A percentile compares a stretch with the other conserved stretches of the same genome.
These are phyloP conservation scores for Jordanella pulchra DNA, from an alignment of 2,797 vertebrate genomes.

Conservation along the genomic window DNA sequence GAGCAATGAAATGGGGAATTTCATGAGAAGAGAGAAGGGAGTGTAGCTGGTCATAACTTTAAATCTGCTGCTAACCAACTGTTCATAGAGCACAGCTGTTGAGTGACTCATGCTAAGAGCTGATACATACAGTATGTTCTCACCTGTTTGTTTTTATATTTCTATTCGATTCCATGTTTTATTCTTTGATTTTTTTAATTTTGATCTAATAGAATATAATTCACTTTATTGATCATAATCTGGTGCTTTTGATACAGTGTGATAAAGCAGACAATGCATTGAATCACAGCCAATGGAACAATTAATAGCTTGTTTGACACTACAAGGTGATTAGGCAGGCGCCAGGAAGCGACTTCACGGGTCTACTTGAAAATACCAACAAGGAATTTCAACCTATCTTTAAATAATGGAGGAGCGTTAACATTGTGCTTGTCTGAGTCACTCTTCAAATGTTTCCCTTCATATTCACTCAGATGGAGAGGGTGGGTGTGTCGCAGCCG, in stretches of 20 bases:
- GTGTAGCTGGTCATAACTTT: slow-evolving; percentile 12
- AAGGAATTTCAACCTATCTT: slow-evolving; percentile 11
- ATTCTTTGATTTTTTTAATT: background rate
- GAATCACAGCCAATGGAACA: background rate
- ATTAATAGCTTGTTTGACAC: slow-evolving; percentile 13
- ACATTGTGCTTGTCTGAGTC: slow-evolving; percentile 1
- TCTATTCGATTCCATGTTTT: background rate
- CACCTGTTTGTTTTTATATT: background rate
- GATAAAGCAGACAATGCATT: background rate
- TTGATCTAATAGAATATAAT: background rate
- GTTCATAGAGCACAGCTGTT: slow-evolving; percentile 7
- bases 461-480: background rate
- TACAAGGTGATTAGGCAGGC: slow-evolving; percentile 1
- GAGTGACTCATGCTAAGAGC: background rate
- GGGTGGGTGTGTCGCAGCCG: slow-evolving; percentile 5
- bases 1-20: slow-evolving; percentile 47
- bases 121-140: slow-evolving; percentile 4
- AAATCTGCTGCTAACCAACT: slow-evolving; percentile 12
- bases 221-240: background rate
- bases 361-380: slow-evolving; percentile 14
- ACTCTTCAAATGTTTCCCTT: background rate
- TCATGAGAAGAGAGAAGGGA: slow-evolving; percentile 27
- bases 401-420: slow-evolving; percentile 6
- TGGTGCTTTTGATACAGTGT: background rate
- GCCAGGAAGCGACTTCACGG: slow-evolving; percentile 7